phyloP scores from a whole-genome alignment of 2,888 invertebrate species.

The Panzeria rudis region DNA sequence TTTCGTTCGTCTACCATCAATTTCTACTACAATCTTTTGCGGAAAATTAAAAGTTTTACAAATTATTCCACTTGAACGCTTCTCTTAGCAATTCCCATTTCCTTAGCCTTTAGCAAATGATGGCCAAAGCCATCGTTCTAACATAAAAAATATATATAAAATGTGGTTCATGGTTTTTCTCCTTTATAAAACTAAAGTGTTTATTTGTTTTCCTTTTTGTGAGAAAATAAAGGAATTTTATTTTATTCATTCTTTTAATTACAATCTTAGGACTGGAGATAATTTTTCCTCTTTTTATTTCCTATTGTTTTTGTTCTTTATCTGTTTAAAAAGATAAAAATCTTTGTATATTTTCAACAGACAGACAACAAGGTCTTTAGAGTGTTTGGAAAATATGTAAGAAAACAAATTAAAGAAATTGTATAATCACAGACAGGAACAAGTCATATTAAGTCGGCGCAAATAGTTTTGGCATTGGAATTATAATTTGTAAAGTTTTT shows the following conservation, averaged over 20 bases:
- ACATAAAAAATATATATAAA: conserved; percentile 1
- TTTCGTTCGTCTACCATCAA: neutral
- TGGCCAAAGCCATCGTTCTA: conserved; percentile 53
- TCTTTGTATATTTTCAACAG: conserved; percentile 12
- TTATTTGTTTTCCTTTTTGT: conserved; percentile 44
- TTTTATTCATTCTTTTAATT: conserved; percentile 48
- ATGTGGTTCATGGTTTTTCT: conserved; percentile 18
- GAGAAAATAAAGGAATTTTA: conserved; percentile 46
- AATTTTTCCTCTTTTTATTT: conserved; percentile 41
- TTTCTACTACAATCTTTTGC: conserved; percentile 40
- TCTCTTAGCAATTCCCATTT: conserved; percentile 49
- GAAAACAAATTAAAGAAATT: conserved; percentile 21
- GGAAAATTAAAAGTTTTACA: conserved; percentile 59
- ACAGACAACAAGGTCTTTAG: neutral
- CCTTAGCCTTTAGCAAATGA: conserved; percentile 36
- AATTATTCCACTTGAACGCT: conserved; percentile 60
- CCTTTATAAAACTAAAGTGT: conserved; percentile 16
- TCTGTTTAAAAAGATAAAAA: conserved; percentile 23
- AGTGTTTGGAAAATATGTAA: conserved; percentile 4
- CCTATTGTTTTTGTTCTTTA: conserved; percentile 17
- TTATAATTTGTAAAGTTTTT: conserved; percentile 17
- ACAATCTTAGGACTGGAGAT: conserved; percentile 38
- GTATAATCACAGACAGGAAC: conserved; percentile 37
- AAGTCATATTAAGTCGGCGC: conserved; percentile 30
- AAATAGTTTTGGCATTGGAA: conserved; percentile 28